Percentiles rank a stretch among this genome's conserved stretches.
phyloP scores from a whole-genome alignment of 2,888 invertebrate species.

The Pammene aurita region DNA sequence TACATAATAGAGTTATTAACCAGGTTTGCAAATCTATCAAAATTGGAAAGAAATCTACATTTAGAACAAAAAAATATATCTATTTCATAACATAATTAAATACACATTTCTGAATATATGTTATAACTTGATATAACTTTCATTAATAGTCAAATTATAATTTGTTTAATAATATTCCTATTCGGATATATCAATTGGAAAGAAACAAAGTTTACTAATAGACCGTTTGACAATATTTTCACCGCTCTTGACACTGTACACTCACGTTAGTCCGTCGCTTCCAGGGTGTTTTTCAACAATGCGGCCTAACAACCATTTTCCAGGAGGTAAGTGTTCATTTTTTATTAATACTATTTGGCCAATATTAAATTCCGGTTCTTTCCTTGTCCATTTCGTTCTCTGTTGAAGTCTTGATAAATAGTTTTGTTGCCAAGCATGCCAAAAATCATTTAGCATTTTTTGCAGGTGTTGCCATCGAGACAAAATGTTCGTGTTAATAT shows the following conservation, averaged over 20 bases:
- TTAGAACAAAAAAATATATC: background rate
- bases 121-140: background rate
- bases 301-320: background rate
- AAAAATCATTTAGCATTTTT: background rate
- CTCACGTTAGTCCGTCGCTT: conserved; percentile 5
- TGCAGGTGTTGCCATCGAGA: background rate
- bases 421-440: background rate
- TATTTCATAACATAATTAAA: background rate
- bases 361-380: background rate
- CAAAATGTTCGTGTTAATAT: background rate
- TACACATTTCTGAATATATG: background rate
- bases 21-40: background rate
- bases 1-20: background rate
- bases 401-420: background rate
- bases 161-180: background rate
- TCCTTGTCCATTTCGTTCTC: background rate
- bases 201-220: conserved; percentile 19
- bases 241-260: conserved; percentile 26
- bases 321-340: background rate
- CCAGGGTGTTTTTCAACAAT: conserved; percentile 13
- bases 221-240: conserved; percentile 12
- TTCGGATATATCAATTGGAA: conserved; percentile 2
- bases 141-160: background rate
- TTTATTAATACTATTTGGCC: background rate
- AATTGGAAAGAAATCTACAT: background rate